Percentiles rank a stretch among this genome's conserved stretches.
Evolutionary conservation across 35 echinoderm and acorn worm genomes (phyloP).

Genomic region (Ophiothrix spiculata): DNA sequence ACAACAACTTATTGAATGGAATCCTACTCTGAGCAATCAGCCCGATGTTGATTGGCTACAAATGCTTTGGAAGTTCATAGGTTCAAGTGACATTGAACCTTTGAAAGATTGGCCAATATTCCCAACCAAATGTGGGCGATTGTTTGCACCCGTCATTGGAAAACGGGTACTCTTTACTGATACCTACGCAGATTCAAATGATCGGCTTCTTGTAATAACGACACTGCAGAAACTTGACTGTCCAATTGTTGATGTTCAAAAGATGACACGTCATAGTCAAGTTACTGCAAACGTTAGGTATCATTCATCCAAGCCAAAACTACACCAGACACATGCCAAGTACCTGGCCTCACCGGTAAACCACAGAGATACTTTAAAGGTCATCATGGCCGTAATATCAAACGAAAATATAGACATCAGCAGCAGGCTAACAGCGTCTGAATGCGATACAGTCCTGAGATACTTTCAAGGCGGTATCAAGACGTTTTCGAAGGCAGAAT

Average conservation of each 20-base stretch:
- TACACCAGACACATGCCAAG: not conserved
- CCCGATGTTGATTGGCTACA: not conserved
- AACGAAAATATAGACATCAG: not conserved
- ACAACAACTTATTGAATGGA: not conserved
- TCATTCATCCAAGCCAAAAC: not conserved
- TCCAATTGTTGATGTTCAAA: not conserved
- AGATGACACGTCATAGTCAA: no score
- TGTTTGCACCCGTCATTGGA: not conserved
- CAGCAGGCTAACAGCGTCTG: not conserved
- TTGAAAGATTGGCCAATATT: constrained; percentile 19
- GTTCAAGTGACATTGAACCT: not conserved
- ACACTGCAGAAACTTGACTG: not conserved
- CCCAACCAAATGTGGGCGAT: not conserved
- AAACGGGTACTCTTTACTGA: not conserved
- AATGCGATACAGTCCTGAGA: constrained; percentile 7
- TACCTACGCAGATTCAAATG: not conserved
- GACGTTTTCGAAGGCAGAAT: not conserved
- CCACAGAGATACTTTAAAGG: not conserved
- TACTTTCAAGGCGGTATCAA: constrained; percentile 12
- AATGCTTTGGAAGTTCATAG: not conserved
- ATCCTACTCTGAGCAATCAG: not conserved
- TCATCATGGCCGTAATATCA: not conserved
- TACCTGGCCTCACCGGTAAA: not conserved
- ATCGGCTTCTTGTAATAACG: not conserved
- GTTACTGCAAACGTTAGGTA: not conserved